phyloP scores from a whole-genome alignment of 2,888 invertebrate genomes.

The Cryptus armator region DNA sequence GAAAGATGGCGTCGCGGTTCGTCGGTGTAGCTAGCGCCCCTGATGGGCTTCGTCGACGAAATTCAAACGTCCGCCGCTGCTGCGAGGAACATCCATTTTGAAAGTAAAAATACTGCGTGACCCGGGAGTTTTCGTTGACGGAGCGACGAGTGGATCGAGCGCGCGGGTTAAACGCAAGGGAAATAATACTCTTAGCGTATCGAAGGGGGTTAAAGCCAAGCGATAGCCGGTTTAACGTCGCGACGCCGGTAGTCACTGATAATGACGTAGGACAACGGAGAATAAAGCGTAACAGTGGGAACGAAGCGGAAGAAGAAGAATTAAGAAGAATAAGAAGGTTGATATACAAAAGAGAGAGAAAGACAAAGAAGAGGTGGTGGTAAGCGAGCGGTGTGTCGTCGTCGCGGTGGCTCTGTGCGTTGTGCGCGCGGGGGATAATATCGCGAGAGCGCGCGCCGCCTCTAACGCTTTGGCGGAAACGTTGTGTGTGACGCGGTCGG shows the following conservation, averaged over 20 bases:
- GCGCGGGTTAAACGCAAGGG: constrained; percentile 2
- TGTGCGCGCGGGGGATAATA: constrained; percentile 42
- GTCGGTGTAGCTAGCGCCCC: constrained; percentile 67
- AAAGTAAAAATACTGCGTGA: constrained; percentile 82
- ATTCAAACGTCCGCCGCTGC: constrained; percentile 74
- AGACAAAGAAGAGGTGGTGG: constrained; percentile 37
- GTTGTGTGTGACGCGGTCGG: constrained; percentile 53
- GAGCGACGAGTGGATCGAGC: constrained; percentile 38
- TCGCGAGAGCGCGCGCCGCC: constrained; percentile 28
- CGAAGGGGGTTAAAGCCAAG: neutral
- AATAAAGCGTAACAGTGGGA: constrained; percentile 18
- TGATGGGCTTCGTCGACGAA: constrained; percentile 61
- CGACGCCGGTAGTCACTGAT: constrained; percentile 50
- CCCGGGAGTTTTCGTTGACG: constrained; percentile 74
- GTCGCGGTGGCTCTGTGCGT: constrained; percentile 59
- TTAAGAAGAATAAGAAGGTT: constrained; percentile 15
- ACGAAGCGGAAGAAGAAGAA: constrained; percentile 27
- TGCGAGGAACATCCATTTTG: constrained; percentile 78
- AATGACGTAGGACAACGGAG: constrained; percentile 43
- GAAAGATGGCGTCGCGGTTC: constrained; percentile 62
- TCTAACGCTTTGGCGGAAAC: constrained; percentile 19
- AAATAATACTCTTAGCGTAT: constrained; percentile 12
- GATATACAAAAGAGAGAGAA: neutral
- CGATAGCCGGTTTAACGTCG: constrained; percentile 58
- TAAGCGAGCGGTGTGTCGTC: constrained; percentile 70